Percentiles rank a stretch among this genome's conserved stretches.
Conservation (phyloP, 2,888 invertebrate genomes). For the Drosophila anceps region DNA sequence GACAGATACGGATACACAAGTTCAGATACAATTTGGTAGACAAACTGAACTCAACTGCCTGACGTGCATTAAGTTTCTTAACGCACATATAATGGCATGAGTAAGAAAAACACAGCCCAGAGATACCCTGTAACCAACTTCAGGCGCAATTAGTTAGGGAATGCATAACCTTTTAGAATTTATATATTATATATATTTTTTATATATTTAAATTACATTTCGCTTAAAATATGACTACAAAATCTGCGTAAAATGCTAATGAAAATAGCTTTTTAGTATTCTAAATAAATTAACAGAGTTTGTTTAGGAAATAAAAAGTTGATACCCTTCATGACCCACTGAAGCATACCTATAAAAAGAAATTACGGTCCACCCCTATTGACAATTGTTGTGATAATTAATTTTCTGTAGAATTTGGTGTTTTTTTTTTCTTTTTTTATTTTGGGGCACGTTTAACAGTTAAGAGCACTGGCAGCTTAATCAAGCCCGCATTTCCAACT, state of each 20-base stretch:
- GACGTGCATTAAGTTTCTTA: background rate
- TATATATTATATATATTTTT: background rate
- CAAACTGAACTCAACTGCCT: background rate
- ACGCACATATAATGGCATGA: background rate
- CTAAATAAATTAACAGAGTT: background rate
- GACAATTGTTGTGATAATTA: slow-evolving; percentile 25
- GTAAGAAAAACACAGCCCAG: too few relatives aligned
- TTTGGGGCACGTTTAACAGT: slow-evolving; percentile 12
- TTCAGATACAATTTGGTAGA: slow-evolving; percentile 8
- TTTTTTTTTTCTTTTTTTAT: too few relatives aligned
- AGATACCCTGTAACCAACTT: background rate
- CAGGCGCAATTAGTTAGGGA: background rate
- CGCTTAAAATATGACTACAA: too few relatives aligned
- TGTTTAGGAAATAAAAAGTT: background rate
- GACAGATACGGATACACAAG: slow-evolving; percentile 17
- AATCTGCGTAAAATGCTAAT: background rate
- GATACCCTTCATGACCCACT: background rate
- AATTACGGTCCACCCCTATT: slow-evolving; percentile 15
- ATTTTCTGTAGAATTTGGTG: slow-evolving; percentile 21
- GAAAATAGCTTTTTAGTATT: background rate
- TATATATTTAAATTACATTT: too few relatives aligned
- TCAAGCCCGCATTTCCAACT: slow-evolving; percentile 50
- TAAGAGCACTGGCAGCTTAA: slow-evolving; percentile 11
- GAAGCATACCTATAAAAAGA: slow-evolving; percentile 6
- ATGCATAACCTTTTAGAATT: background rate